Base-by-base conservation (phyloP, 2,888 invertebrate species). In the Galeopsomyia nigrocyanea region DNA sequence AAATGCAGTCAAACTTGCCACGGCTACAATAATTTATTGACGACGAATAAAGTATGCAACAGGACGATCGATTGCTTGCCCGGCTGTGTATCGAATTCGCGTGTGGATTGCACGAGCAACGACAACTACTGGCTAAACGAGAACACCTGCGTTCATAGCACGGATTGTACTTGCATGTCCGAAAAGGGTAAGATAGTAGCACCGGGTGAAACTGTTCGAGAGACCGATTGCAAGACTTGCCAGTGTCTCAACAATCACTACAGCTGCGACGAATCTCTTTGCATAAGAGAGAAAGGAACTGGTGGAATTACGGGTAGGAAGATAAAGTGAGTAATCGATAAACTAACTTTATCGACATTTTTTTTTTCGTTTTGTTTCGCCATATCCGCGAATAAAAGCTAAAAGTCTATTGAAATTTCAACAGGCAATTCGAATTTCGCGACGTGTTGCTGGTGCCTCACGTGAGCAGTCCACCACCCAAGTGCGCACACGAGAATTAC, bases 201-300 rank as follows among this genome's bases (percentile, higher is more conserved):
- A 91, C 95, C 96, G 0, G 93, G 93, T 19, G 90, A 90, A 65
- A 89, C 92, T 0, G 84, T 90, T 2, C 79, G 86, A 16, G 90
- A 91, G 79, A 87, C 88, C 0, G 90, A 90, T 0, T 94, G 94
- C 80, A 90, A 91, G 79, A 88, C 90, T 16, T 96, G 96, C 80
- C 95, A 95, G 79, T 96, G 96, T 79, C 87, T 94, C 9, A 90
- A 93, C 81, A 95, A 96, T 86, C 89, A 89, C 22, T 90, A 93
- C 73, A 89, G 91, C 58, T 96, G 96, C 82, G 91, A 92, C 81
- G 85, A 88, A 39, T 87, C 87, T 10, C 77, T 86, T 1, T 92
- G 92, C 77, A 78, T 5, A 9, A 47, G 1, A 75, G 75, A 16
- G 7, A 39, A 39, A 1, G 39, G 5, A 39, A 9, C 39, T 39